Percentiles rank a stretch among this genome's conserved stretches.
Conservation (phyloP, 1,140 invertebrate species). For the Lutraria rhynchaena region DNA sequence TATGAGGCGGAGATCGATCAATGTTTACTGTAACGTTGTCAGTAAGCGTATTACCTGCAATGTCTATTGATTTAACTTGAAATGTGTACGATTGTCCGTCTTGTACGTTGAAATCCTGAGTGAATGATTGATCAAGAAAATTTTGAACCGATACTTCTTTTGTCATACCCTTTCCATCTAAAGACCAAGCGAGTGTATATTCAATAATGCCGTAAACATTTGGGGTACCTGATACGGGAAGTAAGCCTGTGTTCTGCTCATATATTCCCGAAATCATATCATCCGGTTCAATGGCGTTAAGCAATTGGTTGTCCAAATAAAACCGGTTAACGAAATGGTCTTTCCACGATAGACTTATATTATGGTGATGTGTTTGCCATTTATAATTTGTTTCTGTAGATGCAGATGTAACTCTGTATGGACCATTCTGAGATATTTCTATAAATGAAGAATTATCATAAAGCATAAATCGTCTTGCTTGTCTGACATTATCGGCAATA, state of each 20-base stretch:
- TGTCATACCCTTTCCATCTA: not conserved
- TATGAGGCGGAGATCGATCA: conserved; percentile 54
- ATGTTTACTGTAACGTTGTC: conserved; percentile 58
- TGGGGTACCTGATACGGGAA: conserved; percentile 61
- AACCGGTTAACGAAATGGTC: conserved; percentile 9
- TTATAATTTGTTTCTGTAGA: conserved; percentile 20
- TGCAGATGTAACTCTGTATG: not conserved
- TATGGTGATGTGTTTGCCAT: conserved; percentile 33
- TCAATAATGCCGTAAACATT: conserved; percentile 65
- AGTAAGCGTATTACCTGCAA: conserved; percentile 37
- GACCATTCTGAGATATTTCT: not conserved
- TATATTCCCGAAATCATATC: conserved; percentile 39
- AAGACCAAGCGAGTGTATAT: not conserved
- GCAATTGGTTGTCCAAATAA: conserved; percentile 32
- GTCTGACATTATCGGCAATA: conserved; percentile 12
- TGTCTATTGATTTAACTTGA: conserved; percentile 54
- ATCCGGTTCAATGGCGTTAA: conserved; percentile 53
- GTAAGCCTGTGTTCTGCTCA: conserved; percentile 59
- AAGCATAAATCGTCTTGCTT: conserved; percentile 23
- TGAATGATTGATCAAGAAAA: conserved; percentile 32
- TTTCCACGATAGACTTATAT: conserved; percentile 28
- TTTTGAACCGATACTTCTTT: conserved; percentile 3
- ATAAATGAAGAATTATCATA: conserved; percentile 22
- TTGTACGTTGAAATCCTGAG: not conserved
- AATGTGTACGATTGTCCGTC: conserved; percentile 67